Evolutionary conservation across 2,888 invertebrate species (phyloP), one percentile per base, ranked within the genome.

Genomic region (Lochmaea crataegi): DNA sequence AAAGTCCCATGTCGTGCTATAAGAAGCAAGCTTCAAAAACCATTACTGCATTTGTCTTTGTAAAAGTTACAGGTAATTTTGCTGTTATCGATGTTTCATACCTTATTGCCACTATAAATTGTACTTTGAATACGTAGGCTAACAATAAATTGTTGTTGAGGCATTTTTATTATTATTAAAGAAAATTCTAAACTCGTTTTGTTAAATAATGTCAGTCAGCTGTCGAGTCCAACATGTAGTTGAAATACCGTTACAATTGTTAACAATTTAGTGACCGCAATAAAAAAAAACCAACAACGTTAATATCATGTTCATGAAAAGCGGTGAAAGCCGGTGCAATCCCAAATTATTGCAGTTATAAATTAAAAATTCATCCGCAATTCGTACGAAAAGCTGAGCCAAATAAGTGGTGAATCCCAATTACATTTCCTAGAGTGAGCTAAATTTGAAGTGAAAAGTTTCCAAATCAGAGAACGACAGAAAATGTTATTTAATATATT

Each of bases 341-440:
- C 16, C 18, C 53, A 53, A 53, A 58, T 58, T 32, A 67, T 45
- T 67, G 57, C 57, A 67, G 53, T 56, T 56, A 65, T 56, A 45
- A 67, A 67, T 67, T 67, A 58, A 57, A 57, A 57, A 68, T 68
- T 68, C 38, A 68, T 61, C 45, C 38, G 26, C 11, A 60, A 45
- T 61, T 60, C 18, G 51, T 60, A 51, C 7, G 48, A 38, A 38
- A 68, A 48, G 48, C 60, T 16, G 38, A 48, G 60, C 60, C 68
- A 60, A 68, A 61, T 48, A 51, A 68, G 68, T 68, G 68, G 68
- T 48, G 60, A 68, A 48, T 18, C 60, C 32, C 60, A 67, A 67
- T 67, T 58, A 67, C 58, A 67, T 67, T 67, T 67, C 32, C 67
- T 58, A 58, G 41, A 18, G 41, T 42, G 57, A 41, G 26, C 18